phyloP scores from a whole-genome alignment of 2,888 invertebrate species.

The Stegophylla sp. region DNA sequence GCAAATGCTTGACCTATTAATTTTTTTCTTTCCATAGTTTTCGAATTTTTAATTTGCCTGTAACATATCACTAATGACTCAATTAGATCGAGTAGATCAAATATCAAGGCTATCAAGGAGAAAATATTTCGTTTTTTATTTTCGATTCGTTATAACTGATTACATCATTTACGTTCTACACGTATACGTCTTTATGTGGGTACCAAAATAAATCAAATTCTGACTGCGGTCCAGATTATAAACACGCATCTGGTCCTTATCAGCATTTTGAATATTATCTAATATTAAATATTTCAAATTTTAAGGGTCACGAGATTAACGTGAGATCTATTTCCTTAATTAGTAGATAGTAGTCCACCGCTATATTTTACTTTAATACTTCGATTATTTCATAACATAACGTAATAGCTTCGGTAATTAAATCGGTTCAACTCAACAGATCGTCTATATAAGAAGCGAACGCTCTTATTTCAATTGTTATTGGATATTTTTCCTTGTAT shows the following conservation, averaged over 20 bases:
- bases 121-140: slow-evolving; percentile 33
- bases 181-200: not conserved
- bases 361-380: not conserved
- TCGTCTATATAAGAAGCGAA: slow-evolving; percentile 64
- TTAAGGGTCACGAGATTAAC: slow-evolving; percentile 46
- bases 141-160: not conserved
- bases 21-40: slow-evolving; percentile 42
- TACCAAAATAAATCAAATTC: slow-evolving; percentile 40
- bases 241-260: too few relatives aligned
- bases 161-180: not conserved
- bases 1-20: slow-evolving; percentile 56
- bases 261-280: not conserved
- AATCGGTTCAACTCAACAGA: slow-evolving; percentile 61
- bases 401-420: slow-evolving; percentile 58
- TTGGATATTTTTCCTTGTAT: slow-evolving; percentile 33
- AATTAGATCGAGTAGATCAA: slow-evolving; percentile 2
- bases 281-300: too few relatives aligned
- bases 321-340: slow-evolving; percentile 62
- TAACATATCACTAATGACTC: slow-evolving; percentile 50
- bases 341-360: slow-evolving; percentile 60
- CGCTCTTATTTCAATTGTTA: slow-evolving; percentile 59
- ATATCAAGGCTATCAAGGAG: slow-evolving; percentile 47
- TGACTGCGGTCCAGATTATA: slow-evolving; percentile 1
- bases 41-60: slow-evolving; percentile 51
- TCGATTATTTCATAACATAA: not conserved